Conservation (phyloP, 2,797 vertebrate species). For the Numenius phaeopus region DNA sequence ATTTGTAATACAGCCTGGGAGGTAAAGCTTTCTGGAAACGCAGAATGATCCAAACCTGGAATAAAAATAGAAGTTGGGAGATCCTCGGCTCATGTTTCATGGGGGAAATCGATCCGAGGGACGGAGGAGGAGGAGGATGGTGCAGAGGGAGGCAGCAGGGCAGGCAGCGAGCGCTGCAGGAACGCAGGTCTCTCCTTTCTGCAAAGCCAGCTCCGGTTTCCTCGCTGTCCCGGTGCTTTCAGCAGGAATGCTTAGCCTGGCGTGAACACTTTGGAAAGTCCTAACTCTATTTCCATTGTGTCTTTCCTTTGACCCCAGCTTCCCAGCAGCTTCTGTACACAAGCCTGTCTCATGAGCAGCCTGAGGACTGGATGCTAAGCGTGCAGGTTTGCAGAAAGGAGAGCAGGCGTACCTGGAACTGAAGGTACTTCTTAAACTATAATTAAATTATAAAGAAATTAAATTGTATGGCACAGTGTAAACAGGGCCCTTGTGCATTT, state of each 20-base stretch:
- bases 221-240: neutral
- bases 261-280: neutral
- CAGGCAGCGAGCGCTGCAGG: neutral
- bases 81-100: neutral
- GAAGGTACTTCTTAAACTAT: neutral
- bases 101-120: neutral
- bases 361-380: neutral
- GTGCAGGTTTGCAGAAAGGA: neutral
- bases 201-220: neutral
- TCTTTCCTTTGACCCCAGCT: neutral
- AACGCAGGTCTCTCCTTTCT: neutral
- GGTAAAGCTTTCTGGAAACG: neutral
- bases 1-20: neutral
- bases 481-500: neutral
- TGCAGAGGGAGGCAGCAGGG: neutral
- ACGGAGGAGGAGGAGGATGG: neutral
- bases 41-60: neutral
- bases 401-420: too few relatives aligned
- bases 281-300: neutral
- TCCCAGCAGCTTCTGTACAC: neutral
- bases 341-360: neutral
- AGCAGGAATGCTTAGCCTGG: neutral
- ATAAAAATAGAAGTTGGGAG: constrained; percentile 41
- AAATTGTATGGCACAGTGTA: accelerated
- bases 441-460: neutral